Evolutionary conservation across 2,888 invertebrate genomes (phyloP), one percentile per base, ranked within the genome.

Genomic region (Malachius bipustulatus): DNA sequence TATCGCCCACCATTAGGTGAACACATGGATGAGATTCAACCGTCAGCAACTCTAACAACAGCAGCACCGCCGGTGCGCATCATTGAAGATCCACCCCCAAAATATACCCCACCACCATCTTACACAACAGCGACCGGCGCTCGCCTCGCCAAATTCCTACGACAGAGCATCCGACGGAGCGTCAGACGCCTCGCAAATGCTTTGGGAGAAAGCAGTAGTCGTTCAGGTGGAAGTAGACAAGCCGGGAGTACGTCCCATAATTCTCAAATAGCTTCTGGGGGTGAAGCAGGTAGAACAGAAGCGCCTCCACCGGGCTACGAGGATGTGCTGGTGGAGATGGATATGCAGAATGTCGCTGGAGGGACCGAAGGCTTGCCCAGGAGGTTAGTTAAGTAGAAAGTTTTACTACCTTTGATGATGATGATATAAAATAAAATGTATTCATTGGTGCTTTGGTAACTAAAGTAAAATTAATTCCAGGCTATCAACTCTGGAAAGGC

Each of bases 41-140:
- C 50, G 2, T 44, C 44, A 26, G 45, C 46, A 14, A 38, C 50
- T 16, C 41, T 47, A 14, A 35, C 50, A 4, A 60, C 60, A 32
- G 47, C 63, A 14, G 57, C 63, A 6, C n/a, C n/a, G n/a, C n/a
- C n/a, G n/a, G n/a, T n/a, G n/a, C n/a, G n/a, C n/a, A n/a, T n/a
- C n/a, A 57, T 64, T 28, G 74, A 75, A 50, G 88, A 88, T 65
- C 85, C 87, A 2, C 89, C 89, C 3, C 90, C 90, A 32, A 90
- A 90, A 60, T 90, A 91, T 63, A 90, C 89, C 0, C 90, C 91
- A 1, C 91, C 91, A 2, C 90, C 90, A 0, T 87, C 87, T 1
- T 90, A 90, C 57, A 85, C 88, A 16, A 89, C 89, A 3, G 90
- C 90, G 1, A 90, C 90, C 0, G 89, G 90, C 2, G 87, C 85